phyloP scores from a whole-genome alignment of 2,888 invertebrate species.

The Drosophila anomalipes region DNA sequence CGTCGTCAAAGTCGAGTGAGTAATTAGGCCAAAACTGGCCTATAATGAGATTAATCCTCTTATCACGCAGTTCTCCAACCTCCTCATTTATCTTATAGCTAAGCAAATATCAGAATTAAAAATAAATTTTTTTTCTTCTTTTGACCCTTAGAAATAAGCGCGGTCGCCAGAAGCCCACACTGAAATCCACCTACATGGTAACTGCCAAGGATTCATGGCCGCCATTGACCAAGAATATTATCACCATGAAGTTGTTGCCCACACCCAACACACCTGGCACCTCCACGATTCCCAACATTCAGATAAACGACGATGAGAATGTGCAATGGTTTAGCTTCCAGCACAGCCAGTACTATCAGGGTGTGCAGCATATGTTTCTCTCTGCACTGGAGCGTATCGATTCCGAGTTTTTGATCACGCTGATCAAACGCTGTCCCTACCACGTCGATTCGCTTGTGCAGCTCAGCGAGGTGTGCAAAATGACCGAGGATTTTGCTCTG shows the following conservation, averaged over 20 bases:
- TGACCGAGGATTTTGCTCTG: constrained; percentile 92
- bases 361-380: constrained; percentile 90
- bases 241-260: constrained; percentile 89
- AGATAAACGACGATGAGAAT: constrained; percentile 59
- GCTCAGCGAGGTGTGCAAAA: constrained; percentile 90
- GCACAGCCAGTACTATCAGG: constrained; percentile 90
- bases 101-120: neutral
- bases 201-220: constrained; percentile 91
- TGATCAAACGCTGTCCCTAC: constrained; percentile 91
- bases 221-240: constrained; percentile 89
- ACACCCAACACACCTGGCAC: constrained; percentile 65
- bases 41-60: neutral
- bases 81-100: neutral
- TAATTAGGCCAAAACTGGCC: neutral
- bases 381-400: constrained; percentile 92
- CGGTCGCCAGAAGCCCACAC: constrained; percentile 87
- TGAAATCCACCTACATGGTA: constrained; percentile 89
- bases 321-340: constrained; percentile 90
- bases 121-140: neutral
- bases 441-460: constrained; percentile 93
- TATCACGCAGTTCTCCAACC: neutral
- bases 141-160: constrained; percentile 86
- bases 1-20: constrained; percentile 89
- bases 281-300: constrained; percentile 46
- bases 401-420: constrained; percentile 91